Percentiles rank a stretch among this genome's conserved stretches.
Evolutionary conservation across 2,113 vertebrate species (phyloP).

Genomic region (Sterrhoptilus dennistouni): DNA sequence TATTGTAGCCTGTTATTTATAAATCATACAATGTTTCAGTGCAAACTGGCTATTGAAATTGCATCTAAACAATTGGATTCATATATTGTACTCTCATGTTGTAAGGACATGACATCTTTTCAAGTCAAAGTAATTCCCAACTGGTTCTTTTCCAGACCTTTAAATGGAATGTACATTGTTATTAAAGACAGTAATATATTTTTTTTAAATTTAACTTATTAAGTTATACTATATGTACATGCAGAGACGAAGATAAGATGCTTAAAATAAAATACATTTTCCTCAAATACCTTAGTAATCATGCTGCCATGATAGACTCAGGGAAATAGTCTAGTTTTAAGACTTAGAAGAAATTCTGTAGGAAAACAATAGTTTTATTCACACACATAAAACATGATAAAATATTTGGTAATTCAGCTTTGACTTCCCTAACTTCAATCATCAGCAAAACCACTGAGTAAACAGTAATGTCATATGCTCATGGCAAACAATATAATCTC

Average conservation of each 20-base stretch:
- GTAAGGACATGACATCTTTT: neutral
- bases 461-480: slow-evolving; percentile 51
- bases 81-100: neutral
- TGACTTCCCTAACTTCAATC: slow-evolving; percentile 29
- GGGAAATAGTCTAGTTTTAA: neutral
- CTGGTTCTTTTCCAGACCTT: neutral
- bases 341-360: neutral
- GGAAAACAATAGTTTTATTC: neutral
- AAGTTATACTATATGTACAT: neutral
- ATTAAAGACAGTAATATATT: neutral
- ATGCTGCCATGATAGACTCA: neutral
- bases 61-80: neutral
- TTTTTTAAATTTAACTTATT: neutral
- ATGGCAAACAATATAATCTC: slow-evolving; percentile 56
- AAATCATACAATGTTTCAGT: neutral
- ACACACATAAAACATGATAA: neutral
- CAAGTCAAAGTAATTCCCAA: neutral
- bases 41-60: neutral
- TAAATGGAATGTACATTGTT: neutral
- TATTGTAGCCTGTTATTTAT: neutral
- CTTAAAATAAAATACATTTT: neutral
- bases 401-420: slow-evolving; percentile 29
- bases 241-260: neutral
- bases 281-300: neutral
- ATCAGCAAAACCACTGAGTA: slow-evolving; percentile 36